Percentiles rank a stretch among this genome's conserved stretches.
Evolutionary conservation across 2,113 vertebrate genomes (phyloP).

Genomic region (Pithys albifrons): DNA sequence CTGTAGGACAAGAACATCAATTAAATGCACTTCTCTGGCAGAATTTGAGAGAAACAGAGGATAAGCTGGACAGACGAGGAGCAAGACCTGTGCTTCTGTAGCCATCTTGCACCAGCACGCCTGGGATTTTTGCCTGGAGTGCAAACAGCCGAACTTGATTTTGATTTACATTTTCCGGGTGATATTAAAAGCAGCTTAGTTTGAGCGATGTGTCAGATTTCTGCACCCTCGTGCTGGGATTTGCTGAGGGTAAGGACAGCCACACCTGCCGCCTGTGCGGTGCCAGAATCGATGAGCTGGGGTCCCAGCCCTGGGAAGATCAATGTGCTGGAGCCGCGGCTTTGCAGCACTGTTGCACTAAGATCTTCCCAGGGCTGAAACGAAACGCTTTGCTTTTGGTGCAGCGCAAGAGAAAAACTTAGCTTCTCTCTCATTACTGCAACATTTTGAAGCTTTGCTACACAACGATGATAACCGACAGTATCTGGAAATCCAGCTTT

Average conservation of each 20-base stretch:
- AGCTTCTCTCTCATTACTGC: not conserved
- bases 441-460: not conserved
- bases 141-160: not conserved
- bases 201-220: not conserved
- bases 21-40: not conserved
- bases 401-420: constrained; percentile 2
- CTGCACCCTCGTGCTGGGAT: not conserved
- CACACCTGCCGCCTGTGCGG: not conserved
- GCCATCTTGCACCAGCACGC: constrained; percentile 25
- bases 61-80: not conserved
- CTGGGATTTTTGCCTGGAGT: not conserved
- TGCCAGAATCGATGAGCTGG: not conserved
- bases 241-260: not conserved
- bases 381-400: not conserved
- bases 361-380: not conserved
- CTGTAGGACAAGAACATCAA: not conserved
- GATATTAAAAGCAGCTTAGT: not conserved
- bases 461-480: not conserved
- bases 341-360: constrained; percentile 33
- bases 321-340: not conserved
- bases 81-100: not conserved
- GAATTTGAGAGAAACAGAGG: not conserved
- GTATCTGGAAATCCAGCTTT: not conserved
- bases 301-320: not conserved
- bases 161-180: not conserved